Evolutionary conservation across 2,797 vertebrate genomes (phyloP).

Genomic region (Loris lydekkerianus): DNA sequence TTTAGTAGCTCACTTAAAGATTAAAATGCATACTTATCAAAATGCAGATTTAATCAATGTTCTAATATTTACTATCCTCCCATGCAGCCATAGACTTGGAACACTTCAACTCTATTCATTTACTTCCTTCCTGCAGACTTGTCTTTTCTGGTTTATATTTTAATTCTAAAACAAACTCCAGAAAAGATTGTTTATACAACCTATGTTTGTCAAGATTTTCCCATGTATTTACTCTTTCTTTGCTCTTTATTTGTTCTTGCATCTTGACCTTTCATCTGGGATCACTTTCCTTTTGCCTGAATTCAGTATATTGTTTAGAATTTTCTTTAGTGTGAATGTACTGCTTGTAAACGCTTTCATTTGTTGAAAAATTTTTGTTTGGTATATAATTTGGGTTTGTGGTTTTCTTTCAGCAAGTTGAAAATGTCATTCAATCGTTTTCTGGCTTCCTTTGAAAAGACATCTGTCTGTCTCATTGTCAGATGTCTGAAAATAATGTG

Average conservation of each 20-base stretch:
- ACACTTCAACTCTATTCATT: not conserved
- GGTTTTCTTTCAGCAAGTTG: not conserved
- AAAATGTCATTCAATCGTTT: not conserved
- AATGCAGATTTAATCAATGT: not conserved
- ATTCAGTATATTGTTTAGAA: not conserved
- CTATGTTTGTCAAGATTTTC: not conserved
- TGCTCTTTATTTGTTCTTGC: not conserved
- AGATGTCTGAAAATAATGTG: not conserved
- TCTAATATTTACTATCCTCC: not conserved
- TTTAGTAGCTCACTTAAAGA: not conserved
- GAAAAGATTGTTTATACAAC: not conserved
- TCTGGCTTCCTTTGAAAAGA: not conserved
- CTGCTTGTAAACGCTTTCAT: not conserved
- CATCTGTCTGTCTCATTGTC: not conserved
- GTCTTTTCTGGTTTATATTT: not conserved
- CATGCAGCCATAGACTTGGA: not conserved
- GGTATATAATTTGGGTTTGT: not conserved
- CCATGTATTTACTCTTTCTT: not conserved
- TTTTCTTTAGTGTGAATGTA: not conserved
- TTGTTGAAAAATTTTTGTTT: not conserved
- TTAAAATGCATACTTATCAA: not conserved
- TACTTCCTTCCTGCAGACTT: not conserved
- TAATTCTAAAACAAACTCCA: not conserved
- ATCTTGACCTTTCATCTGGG: not conserved
- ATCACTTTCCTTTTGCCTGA: not conserved